Percentiles rank a stretch among this genome's conserved stretches.
Evolutionary conservation across 1,140 invertebrate species (phyloP).

Genomic region (Bombus fervidus): DNA sequence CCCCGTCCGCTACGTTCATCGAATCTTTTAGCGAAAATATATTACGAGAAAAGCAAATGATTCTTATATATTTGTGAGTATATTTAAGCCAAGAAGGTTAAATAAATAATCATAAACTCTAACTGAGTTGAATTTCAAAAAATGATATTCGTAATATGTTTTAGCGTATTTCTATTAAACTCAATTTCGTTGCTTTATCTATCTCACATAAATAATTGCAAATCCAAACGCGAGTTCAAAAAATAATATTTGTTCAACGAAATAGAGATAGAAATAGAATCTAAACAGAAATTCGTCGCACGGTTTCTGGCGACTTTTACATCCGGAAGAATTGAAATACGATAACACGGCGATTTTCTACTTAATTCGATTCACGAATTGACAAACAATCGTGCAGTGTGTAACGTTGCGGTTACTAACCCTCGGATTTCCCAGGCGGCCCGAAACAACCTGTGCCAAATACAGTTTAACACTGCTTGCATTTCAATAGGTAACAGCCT

Average conservation of each 20-base stretch:
- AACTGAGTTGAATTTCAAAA: background rate
- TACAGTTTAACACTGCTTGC: slow-evolving; percentile 36
- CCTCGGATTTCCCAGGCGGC: slow-evolving; percentile 42
- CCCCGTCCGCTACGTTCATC: background rate
- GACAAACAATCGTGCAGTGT: slow-evolving; percentile 6
- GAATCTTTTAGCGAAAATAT: background rate
- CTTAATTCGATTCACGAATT: slow-evolving; percentile 21
- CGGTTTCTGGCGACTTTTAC: background rate
- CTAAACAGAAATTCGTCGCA: no score
- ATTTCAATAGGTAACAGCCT: slow-evolving; percentile 24
- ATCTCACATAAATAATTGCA: background rate
- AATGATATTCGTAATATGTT: background rate
- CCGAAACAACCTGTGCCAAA: slow-evolving; percentile 32
- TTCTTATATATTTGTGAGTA: background rate
- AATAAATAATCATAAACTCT: no score
- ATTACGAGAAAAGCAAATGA: background rate
- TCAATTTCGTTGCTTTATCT: no score
- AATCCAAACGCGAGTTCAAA: background rate
- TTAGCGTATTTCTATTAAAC: background rate
- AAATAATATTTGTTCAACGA: background rate
- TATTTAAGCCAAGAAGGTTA: no score
- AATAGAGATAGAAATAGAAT: no score
- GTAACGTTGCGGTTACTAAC: slow-evolving; percentile 12
- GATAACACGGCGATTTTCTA: background rate
- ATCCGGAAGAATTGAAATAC: background rate